Evolutionary conservation across 92 coral and sea anemone species (phyloP).

Genomic region (Muricea muricata): DNA sequence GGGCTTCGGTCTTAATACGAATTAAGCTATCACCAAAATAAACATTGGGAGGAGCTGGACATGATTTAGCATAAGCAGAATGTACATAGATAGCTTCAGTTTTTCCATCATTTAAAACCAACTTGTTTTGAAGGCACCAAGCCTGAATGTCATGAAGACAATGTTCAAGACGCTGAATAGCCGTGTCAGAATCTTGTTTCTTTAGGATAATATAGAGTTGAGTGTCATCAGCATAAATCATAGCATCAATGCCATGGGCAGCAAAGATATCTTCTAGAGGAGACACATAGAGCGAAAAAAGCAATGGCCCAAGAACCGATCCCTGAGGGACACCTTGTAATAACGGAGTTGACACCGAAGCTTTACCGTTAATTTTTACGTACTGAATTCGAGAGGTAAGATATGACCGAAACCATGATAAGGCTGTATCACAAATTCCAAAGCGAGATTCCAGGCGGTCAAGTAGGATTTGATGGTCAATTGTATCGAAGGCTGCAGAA

Average conservation of each 20-base stretch:
- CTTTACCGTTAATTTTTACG: too few species aligned
- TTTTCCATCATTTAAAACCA: slow-evolving; percentile 39
- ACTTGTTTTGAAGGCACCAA: slow-evolving; percentile 36
- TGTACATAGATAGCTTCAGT: slow-evolving; percentile 19
- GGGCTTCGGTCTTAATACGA: not conserved
- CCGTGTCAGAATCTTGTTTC: slow-evolving; percentile 24
- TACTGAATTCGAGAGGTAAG: too few species aligned
- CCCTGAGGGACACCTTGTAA: slow-evolving; percentile 36
- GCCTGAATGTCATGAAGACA: slow-evolving; percentile 35
- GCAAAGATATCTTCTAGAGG: slow-evolving; percentile 33
- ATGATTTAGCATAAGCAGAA: not conserved
- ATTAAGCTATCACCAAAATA: not conserved
- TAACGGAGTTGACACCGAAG: slow-evolving; percentile 22
- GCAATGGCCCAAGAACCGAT: slow-evolving; percentile 37
- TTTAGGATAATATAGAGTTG: slow-evolving; percentile 13
- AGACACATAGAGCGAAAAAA: slow-evolving; percentile 23
- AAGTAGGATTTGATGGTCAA: too few species aligned
- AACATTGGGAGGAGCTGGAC: not conserved
- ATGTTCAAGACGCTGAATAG: slow-evolving; percentile 42
- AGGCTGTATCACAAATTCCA: too few species aligned
- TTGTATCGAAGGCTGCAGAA: too few species aligned
- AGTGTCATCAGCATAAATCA: slow-evolving; percentile 41
- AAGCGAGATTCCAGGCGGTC: too few species aligned
- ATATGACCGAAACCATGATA: too few species aligned
- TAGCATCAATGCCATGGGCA: slow-evolving; percentile 38